Percentiles rank a stretch among this genome's conserved stretches.
Conservation (phyloP, 2,113 vertebrate species). For the Salvelinus namaycush region DNA sequence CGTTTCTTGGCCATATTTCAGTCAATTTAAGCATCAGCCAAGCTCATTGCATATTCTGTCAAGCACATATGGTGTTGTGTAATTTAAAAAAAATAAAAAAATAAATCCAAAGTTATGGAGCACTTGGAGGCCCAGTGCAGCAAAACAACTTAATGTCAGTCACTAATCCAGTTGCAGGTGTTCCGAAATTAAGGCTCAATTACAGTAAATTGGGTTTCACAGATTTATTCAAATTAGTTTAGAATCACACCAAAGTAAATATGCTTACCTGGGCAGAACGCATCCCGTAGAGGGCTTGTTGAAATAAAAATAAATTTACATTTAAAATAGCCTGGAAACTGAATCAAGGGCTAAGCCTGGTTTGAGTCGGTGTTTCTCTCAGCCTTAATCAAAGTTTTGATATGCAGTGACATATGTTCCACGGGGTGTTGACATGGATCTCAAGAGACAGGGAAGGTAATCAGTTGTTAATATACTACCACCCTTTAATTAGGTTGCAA, state of each 20-base stretch:
- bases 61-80: conserved; percentile 74
- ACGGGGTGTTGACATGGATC: conserved; percentile 41
- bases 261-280: conserved; percentile 75
- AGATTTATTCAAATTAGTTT: conserved; percentile 79
- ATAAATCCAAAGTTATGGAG: conserved; percentile 71
- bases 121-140: conserved; percentile 67
- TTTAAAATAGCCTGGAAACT: conserved; percentile 70
- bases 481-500: conserved; percentile 58
- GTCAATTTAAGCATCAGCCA: conserved; percentile 53
- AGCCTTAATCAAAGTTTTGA: conserved; percentile 69
- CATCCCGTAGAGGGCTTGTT: conserved; percentile 42
- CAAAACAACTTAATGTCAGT: conserved; percentile 78
- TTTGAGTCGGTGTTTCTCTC: conserved; percentile 62
- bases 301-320: conserved; percentile 73
- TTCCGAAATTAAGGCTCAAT: conserved; percentile 74
- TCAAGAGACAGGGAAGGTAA: conserved; percentile 54
- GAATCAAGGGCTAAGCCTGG: conserved; percentile 61
- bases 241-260: conserved; percentile 71
- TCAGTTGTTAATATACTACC: conserved; percentile 57
- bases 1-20: conserved; percentile 64
- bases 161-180: conserved; percentile 77
- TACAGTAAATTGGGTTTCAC: conserved; percentile 75
- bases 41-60: conserved; percentile 67
- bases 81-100: conserved; percentile 52
- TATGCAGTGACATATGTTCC: conserved; percentile 59